Percentiles rank a stretch among this genome's conserved stretches.
Evolutionary conservation across 2,113 vertebrate genomes (phyloP).

Genomic region (Leucosticte australis): DNA sequence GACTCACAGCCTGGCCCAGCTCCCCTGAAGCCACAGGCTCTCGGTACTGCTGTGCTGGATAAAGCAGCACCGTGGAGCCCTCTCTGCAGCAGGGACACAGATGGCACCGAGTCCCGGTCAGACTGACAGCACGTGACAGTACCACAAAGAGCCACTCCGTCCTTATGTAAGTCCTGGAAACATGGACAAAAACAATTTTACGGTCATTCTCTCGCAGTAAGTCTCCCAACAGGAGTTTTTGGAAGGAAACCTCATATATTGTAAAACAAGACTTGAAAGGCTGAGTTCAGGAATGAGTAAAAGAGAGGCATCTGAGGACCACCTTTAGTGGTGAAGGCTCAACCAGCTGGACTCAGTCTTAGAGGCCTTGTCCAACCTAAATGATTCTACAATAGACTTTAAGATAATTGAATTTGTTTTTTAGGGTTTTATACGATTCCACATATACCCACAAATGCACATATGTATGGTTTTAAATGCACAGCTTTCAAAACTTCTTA

Average conservation of each 20-base stretch:
- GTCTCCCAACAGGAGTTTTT: neutral
- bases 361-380: neutral
- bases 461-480: neutral
- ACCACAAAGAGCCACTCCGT: neutral
- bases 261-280: neutral
- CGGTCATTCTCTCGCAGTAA: neutral
- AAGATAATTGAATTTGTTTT: neutral
- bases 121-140: neutral
- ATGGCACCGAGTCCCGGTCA: rapidly evolving
- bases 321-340: neutral
- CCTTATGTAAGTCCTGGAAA: neutral
- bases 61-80: neutral
- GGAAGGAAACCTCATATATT: neutral
- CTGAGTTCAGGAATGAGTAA: neutral
- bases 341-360: neutral
- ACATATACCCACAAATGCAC: neutral
- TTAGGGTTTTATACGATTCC: neutral
- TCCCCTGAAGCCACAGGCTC: neutral
- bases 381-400: neutral
- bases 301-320: neutral
- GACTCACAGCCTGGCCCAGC: neutral
- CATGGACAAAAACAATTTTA: neutral
- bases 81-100: neutral
- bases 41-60: rapidly evolving
- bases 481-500: neutral